Conservation (phyloP, 2,113 vertebrate genomes). For the Numenius arquata region DNA sequence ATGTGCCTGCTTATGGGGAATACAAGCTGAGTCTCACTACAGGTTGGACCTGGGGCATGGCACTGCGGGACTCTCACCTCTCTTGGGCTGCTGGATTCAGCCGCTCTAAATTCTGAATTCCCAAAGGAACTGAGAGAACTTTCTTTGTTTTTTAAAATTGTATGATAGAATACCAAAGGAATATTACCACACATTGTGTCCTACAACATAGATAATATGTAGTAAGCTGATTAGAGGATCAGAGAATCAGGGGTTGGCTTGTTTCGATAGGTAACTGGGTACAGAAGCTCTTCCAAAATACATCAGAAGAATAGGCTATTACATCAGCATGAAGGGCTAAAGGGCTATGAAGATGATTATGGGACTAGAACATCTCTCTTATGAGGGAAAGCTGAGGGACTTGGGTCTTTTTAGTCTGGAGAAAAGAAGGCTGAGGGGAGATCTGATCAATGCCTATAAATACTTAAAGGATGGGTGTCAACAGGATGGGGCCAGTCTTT, state of each 20-base stretch:
- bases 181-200: background rate
- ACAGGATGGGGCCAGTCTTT: too few species aligned
- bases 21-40: background rate
- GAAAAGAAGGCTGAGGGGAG: too few species aligned
- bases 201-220: background rate
- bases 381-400: too few species aligned
- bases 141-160: background rate
- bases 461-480: too few species aligned
- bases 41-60: background rate
- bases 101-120: background rate
- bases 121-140: background rate
- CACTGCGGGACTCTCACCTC: fast-evolving
- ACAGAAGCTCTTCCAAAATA: background rate
- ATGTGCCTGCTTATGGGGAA: background rate
- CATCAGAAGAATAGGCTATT: background rate
- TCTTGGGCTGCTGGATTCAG: background rate
- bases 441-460: too few species aligned
- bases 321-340: background rate
- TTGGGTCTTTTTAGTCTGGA: too few species aligned
- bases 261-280: background rate
- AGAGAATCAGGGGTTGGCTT: background rate
- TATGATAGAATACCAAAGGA: background rate
- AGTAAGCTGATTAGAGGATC: background rate
- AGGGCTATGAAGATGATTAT: too few species aligned
- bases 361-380: too few species aligned